phyloP scores from a whole-genome alignment of 2,113 vertebrate genomes.

The Capra hircus region DNA sequence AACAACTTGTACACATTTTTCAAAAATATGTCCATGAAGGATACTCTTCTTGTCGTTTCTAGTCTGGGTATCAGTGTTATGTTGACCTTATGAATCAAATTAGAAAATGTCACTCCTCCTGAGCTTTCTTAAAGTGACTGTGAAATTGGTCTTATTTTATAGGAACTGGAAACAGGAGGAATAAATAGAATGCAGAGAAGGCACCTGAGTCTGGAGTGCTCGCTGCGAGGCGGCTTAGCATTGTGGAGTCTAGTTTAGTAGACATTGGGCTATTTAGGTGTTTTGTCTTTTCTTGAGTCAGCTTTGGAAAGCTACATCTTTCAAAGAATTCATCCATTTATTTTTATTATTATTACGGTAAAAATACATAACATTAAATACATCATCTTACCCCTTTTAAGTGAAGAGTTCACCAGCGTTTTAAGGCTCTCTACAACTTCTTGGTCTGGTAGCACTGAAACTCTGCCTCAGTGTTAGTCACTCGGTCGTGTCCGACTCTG shows the following conservation, averaged over 20 bases:
- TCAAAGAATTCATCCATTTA: neutral
- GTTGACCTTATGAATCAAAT: neutral
- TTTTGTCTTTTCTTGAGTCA: neutral
- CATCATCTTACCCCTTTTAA: neutral
- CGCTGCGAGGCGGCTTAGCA: neutral
- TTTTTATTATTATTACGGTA: neutral
- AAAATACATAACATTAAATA: neutral
- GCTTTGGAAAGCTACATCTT: neutral
- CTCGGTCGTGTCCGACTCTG: no score
- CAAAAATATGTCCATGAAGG: neutral
- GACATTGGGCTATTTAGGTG: neutral
- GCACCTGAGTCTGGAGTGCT: neutral
- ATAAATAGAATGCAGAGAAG: neutral
- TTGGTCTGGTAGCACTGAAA: neutral
- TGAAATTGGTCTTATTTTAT: neutral
- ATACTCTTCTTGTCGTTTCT: neutral
- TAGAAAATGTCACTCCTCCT: neutral
- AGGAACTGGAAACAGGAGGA: neutral
- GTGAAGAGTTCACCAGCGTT: neutral
- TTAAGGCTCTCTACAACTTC: neutral
- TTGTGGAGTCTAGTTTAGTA: neutral
- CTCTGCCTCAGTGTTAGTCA: fast-evolving
- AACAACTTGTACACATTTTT: neutral
- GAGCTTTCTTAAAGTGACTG: neutral
- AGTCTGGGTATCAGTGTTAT: neutral